Percentiles rank a stretch among this genome's conserved stretches.
These are phyloP conservation scores for Adelognathus sp. DNA, from an alignment of 2,888 invertebrate genomes.

Conservation along the genomic window DNA sequence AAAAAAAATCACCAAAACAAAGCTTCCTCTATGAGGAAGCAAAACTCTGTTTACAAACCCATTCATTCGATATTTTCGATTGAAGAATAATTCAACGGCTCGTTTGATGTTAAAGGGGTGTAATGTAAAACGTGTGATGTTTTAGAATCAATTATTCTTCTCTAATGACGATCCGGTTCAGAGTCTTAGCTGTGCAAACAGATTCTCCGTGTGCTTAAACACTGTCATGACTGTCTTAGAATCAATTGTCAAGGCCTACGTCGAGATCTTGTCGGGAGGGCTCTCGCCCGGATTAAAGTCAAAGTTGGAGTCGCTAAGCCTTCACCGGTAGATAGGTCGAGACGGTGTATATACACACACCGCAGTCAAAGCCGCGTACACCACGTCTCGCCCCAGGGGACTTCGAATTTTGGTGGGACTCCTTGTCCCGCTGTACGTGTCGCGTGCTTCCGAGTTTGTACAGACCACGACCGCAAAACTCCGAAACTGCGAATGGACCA, in stretches of 20 bases:
- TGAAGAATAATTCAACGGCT: no score
- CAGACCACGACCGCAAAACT: slow-evolving; percentile 26
- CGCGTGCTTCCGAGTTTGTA: slow-evolving; percentile 2
- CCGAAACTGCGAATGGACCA: background rate
- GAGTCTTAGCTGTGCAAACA: slow-evolving; percentile 42
- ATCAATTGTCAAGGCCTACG: slow-evolving; percentile 79
- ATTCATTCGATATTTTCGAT: no score
- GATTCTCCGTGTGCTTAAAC: slow-evolving; percentile 52
- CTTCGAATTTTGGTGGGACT: slow-evolving; percentile 74
- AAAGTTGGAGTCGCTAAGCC: slow-evolving; percentile 78
- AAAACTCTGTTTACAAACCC: background rate
- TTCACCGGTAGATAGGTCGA: slow-evolving; percentile 50
- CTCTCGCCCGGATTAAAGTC: slow-evolving; percentile 80
- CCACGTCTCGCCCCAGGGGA: slow-evolving; percentile 60
- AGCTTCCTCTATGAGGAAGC: no score
- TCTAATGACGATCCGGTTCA: background rate
- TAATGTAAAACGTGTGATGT: background rate
- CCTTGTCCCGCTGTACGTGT: slow-evolving; percentile 50
- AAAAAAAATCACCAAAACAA: no score
- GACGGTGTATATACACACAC: slow-evolving; percentile 14
- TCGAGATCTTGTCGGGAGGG: slow-evolving; percentile 67
- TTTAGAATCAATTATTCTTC: background rate
- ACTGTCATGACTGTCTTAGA: slow-evolving; percentile 64
- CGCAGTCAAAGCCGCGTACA: no score
- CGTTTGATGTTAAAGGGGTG: background rate